Conservation (phyloP, 2,888 invertebrate species). For the Luperina testacea region DNA sequence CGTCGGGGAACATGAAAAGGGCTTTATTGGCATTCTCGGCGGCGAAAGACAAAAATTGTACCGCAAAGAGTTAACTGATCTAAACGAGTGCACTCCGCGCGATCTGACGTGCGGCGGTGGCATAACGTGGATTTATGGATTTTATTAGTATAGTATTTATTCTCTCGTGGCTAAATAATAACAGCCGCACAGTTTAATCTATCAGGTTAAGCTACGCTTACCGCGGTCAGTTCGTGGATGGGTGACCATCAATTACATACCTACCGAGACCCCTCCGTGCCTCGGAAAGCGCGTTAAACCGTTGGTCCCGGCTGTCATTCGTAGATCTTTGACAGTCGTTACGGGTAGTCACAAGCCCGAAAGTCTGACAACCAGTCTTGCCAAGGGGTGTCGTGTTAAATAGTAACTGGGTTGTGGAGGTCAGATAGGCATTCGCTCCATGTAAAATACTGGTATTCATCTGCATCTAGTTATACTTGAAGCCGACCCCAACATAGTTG, state of each 20-base stretch:
- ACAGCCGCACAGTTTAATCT: no score
- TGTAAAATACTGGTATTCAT: neutral
- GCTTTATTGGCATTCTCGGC: slow-evolving; percentile 80
- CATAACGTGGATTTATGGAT: slow-evolving; percentile 58
- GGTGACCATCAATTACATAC: neutral
- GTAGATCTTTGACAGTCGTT: neutral
- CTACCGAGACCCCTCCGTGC: neutral
- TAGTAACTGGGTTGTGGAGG: neutral
- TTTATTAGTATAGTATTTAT: slow-evolving; percentile 17
- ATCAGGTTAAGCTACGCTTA: neutral
- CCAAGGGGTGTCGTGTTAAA: neutral
- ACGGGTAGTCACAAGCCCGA: neutral
- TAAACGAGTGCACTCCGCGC: slow-evolving; percentile 75
- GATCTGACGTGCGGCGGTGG: slow-evolving; percentile 51
- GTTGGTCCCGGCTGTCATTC: neutral
- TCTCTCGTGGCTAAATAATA: neutral
- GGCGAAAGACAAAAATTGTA: slow-evolving; percentile 77
- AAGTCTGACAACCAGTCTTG: neutral
- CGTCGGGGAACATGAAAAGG: slow-evolving; percentile 77
- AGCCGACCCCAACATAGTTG: neutral
- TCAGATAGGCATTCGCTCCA: neutral
- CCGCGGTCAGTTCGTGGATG: neutral
- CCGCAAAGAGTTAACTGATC: slow-evolving; percentile 82
- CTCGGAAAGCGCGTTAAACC: neutral
- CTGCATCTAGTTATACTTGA: neutral